Base-by-base conservation (phyloP, 2,113 vertebrate genomes). In the Eublepharis macularius region DNA sequence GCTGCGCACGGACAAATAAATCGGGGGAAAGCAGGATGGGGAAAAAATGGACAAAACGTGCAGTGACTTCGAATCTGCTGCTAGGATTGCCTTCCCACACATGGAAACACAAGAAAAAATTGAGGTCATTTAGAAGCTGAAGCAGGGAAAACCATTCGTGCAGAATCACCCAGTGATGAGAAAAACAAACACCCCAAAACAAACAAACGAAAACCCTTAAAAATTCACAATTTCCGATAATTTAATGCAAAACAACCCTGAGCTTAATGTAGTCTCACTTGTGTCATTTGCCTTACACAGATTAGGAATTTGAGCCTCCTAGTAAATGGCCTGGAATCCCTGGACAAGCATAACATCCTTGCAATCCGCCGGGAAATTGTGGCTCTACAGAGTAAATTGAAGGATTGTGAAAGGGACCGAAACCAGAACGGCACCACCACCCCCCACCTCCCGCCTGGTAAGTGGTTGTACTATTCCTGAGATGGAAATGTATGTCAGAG, bases 281-380 rank as follows among this genome's bases (percentile, higher is more conserved):
- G 43, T 88, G 65, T 80, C 86, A 90, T 91, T 93, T 36, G 78
- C 76, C 91, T 86, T n/a, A 19, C 73, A 91, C 90, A 97, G 97
- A 97, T 97, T 90, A 95, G 72, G 88, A 97, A 97, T 95, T 89
- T 97, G 93, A 96, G 93, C 82, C 80, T 96, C 80, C 65, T 96
- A 82, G 96, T 97, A 36, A 91, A 93, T 86, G 88, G 94, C 24
- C 83, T 97, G 1, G 96, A 97, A 82, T 94, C 92, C 0, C 75
- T 96, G 83, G 96, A 97, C 90, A 95, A 96, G 94, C 95, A 92
- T 91, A 97, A 97, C 1, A 83, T 97, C 76, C 94, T 97, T 51
- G 89, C 70, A 54, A 95, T 97, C 88, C 96, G 96, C 24, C 92
- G 90, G 39, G 92, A 97, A 89, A 88, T 97, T 19, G 9, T 0